A percentile compares a stretch with the other conserved stretches of the same genome.
phyloP scores from a whole-genome alignment of 2,888 invertebrate genomes.

The Seira sanloemensis region DNA sequence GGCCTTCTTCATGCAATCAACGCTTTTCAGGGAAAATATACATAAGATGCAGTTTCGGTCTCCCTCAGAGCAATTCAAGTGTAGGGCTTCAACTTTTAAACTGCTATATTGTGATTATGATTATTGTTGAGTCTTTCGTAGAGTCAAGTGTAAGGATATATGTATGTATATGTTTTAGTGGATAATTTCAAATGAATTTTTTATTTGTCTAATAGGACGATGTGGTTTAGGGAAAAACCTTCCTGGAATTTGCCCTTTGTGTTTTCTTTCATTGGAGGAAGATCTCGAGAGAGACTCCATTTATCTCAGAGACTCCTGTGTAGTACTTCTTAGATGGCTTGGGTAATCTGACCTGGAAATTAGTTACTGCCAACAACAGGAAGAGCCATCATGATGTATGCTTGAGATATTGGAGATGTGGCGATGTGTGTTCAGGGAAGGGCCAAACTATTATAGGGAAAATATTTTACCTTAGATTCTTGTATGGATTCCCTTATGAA shows the following conservation, averaged over 20 bases:
- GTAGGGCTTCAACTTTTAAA: no score
- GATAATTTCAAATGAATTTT: background rate
- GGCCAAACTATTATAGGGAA: background rate
- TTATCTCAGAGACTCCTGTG: constrained; percentile 23
- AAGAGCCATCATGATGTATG: background rate
- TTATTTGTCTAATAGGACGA: background rate
- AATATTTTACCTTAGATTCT: background rate
- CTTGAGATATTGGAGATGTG: background rate
- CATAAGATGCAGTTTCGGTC: background rate
- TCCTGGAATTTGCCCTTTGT: constrained; percentile 54
- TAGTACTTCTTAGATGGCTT: constrained; percentile 40
- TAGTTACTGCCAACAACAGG: constrained; percentile 48
- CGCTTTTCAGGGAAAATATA: background rate
- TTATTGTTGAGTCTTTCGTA: background rate
- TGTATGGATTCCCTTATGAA: no score
- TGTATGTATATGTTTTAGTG: no score
- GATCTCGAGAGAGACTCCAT: constrained; percentile 14
- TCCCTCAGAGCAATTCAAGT: background rate
- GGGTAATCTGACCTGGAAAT: constrained; percentile 55
- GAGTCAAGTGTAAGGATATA: no score
- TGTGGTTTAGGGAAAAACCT: constrained; percentile 26
- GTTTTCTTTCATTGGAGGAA: constrained; percentile 29
- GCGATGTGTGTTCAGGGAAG: background rate
- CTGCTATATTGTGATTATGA: background rate
- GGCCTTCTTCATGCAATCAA: constrained; percentile 6